Percentiles rank a stretch among this genome's conserved stretches.
phyloP scores from a whole-genome alignment of 2,888 invertebrate species.

The Coremacera marginata region DNA sequence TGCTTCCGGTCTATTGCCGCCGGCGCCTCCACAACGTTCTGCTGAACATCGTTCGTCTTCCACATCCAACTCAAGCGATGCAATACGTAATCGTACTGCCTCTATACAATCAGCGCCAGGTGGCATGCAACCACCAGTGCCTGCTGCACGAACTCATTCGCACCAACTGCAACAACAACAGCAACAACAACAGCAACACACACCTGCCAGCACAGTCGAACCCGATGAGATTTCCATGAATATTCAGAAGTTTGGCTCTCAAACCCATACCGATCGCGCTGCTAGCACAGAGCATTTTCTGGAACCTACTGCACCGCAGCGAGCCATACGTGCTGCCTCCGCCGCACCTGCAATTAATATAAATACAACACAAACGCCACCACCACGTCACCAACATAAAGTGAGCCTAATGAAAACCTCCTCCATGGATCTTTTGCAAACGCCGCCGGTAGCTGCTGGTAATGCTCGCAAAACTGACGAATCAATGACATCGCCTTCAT shows the following conservation, averaged over 20 bases:
- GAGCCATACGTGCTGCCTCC: conserved; percentile 58
- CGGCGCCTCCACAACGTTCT: conserved; percentile 47
- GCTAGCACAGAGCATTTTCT: conserved; percentile 60
- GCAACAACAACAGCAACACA: no score
- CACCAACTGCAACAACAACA: conserved; percentile 41
- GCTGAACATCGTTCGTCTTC: conserved; percentile 52
- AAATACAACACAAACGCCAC: conserved; percentile 50
- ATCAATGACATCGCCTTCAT: conserved; percentile 37
- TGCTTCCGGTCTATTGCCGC: conserved; percentile 67
- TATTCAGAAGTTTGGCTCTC: conserved; percentile 55
- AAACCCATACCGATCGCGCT: conserved; percentile 57
- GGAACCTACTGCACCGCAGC: conserved; percentile 59
- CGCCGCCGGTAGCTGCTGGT: conserved; percentile 15
- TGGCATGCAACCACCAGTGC: conserved; percentile 65
- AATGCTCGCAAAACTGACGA: conserved; percentile 48
- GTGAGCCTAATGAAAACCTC: conserved; percentile 57
- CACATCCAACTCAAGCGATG: conserved; percentile 51
- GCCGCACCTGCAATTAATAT: conserved; percentile 60
- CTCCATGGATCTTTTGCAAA: conserved; percentile 34
- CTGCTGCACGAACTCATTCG: conserved; percentile 50
- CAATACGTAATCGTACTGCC: conserved; percentile 71
- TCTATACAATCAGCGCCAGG: conserved; percentile 82
- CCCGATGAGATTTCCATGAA: conserved; percentile 53
- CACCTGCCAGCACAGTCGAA: conserved; percentile 29
- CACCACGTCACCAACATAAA: conserved; percentile 61